Base-by-base conservation (phyloP, 2,888 invertebrate genomes). In the Strigamia maritima region DNA sequence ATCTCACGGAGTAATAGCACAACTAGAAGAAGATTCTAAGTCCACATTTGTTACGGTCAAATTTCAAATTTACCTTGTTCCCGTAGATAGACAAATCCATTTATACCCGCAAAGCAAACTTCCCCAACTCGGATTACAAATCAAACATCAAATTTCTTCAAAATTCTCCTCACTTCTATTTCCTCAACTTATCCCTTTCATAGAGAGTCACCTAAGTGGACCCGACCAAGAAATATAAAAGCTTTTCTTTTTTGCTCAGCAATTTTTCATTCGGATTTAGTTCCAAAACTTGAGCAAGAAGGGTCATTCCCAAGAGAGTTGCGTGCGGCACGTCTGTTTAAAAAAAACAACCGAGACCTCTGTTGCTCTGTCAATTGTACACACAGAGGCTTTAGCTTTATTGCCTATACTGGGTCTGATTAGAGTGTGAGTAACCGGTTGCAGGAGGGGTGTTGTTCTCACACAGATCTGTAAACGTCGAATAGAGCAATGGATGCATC, bases 261-360 rank as follows among this genome's bases (percentile, higher is more conserved):
- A 70, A 70, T 70, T 70, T 70, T 70, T 70, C 70, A 70, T 26
- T 70, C 70, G 70, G 70, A 70, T 70, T 70, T 70, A 70, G 70
- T 70, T 70, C 70, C 70, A 70, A 70, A 70, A 70, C 70, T 70
- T 70, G 70, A 28, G 28, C 70, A 70, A 70, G 28, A 70, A 70
- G 0, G 70, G 70, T 10, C 70, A 28, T 28, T 70, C 70, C 70
- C 70, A 0, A 26, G 70, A 26, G 70, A 70, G 26, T 70, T 70
- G 70, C 70, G 70, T 70, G 70, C 70, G 24, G 70, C 70, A 70
- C 70, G 70, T 70, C 70, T 28, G 70, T 70, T 70, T 26, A 70
- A 70, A 70, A 54, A 54, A 70, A 70, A 70, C 7, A 28, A 26
- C 12, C 26, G 28, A 24, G 70, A 70, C 70, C 54, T 44, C 16